Evolutionary conservation across 1,140 invertebrate genomes (phyloP).

Genomic region (Drosophila obscura): DNA sequence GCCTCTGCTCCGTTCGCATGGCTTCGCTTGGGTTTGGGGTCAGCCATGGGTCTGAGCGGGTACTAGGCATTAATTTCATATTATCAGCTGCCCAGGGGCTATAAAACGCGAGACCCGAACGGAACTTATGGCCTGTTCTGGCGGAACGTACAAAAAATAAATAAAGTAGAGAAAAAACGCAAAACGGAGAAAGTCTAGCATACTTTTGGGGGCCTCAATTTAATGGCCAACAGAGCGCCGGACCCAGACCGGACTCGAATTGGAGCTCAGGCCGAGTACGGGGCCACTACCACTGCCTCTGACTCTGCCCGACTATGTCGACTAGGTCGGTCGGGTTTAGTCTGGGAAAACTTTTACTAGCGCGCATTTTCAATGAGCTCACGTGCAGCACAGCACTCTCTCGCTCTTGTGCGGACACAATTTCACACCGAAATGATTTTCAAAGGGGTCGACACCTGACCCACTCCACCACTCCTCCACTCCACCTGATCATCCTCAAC

Average conservation of each 20-base stretch:
- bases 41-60: conserved; percentile 1
- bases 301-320: not conserved
- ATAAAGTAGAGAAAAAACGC: conserved; percentile 12
- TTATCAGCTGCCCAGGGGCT: conserved; percentile 64
- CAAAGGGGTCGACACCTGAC: conserved; percentile 31
- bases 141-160: conserved; percentile 3
- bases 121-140: conserved; percentile 42
- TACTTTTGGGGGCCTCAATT: conserved; percentile 67
- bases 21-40: conserved; percentile 14
- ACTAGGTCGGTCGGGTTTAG: conserved; percentile 8
- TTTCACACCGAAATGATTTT: conserved; percentile 79
- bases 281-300: conserved; percentile 13
- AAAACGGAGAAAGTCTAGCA: conserved; percentile 43
- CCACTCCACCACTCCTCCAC: not conserved
- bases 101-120: conserved; percentile 60
- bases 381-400: conserved; percentile 49
- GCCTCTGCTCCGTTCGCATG: not conserved
- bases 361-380: conserved; percentile 72
- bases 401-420: conserved; percentile 65
- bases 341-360: conserved; percentile 61
- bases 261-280: conserved; percentile 36
- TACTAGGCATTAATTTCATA: conserved; percentile 73
- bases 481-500: not conserved
- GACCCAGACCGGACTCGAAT: conserved; percentile 34
- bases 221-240: conserved; percentile 55